phyloP scores from a whole-genome alignment of 1,140 invertebrate genomes.

The Zaprionus davidi region DNA sequence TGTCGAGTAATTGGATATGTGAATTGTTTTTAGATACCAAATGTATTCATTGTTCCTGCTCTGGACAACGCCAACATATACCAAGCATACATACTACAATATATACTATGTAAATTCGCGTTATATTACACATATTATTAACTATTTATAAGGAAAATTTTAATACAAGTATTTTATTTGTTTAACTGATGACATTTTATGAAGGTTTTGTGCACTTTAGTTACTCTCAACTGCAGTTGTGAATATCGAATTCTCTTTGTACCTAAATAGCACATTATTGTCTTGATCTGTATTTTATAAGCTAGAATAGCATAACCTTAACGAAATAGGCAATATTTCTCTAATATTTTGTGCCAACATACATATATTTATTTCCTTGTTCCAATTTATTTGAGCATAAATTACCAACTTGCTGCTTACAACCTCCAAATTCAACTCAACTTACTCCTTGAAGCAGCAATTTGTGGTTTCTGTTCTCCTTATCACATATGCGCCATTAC shows the following conservation, averaged over 20 bases:
- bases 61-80: background rate
- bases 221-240: too few species aligned
- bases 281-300: too few species aligned
- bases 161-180: background rate
- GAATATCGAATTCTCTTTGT: too few species aligned
- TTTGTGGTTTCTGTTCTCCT: background rate
- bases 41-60: conserved; percentile 35
- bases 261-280: too few species aligned
- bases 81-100: background rate
- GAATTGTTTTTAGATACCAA: conserved; percentile 60
- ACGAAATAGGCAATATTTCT: too few species aligned
- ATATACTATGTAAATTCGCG: background rate
- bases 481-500: conserved; percentile 13
- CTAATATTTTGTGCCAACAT: background rate
- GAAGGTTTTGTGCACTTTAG: background rate
- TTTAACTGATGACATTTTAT: background rate
- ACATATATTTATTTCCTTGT: background rate
- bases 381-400: background rate
- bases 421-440: background rate
- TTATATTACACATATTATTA: background rate
- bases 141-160: background rate
- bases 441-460: background rate
- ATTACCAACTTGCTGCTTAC: too few species aligned
- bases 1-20: conserved; percentile 79
- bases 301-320: too few species aligned